These are phyloP conservation scores for Orchestes rusci DNA, from an alignment of 2,888 invertebrate genomes.

Conservation along the genomic window DNA sequence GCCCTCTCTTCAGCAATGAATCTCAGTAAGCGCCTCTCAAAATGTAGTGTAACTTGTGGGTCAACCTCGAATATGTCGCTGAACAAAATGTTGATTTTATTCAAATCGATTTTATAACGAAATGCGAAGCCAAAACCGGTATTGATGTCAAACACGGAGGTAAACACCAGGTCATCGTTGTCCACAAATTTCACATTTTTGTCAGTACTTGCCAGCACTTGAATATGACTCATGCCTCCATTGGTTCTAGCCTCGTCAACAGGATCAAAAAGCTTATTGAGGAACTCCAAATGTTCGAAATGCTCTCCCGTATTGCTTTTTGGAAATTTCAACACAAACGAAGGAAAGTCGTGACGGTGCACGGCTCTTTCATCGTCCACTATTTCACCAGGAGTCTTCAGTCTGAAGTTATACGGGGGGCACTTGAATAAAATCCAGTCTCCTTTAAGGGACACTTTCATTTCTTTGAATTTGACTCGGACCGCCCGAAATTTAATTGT, in stretches of 20 bases:
- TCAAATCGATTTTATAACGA: conserved; percentile 43
- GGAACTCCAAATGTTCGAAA: conserved; percentile 75
- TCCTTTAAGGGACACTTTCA: conserved; percentile 44
- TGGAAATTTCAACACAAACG: conserved; percentile 62
- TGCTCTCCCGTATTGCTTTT: conserved; percentile 65
- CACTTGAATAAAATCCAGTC: conserved; percentile 72
- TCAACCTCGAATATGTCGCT: conserved; percentile 67
- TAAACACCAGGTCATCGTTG: neutral
- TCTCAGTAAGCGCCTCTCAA: conserved; percentile 52
- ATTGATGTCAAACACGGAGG: neutral
- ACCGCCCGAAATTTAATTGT: neutral
- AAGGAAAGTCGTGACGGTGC: conserved; percentile 64
- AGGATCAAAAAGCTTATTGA: conserved; percentile 49
- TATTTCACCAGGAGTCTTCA: conserved; percentile 65
- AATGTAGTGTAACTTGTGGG: conserved; percentile 54
- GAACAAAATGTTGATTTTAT: conserved; percentile 52
- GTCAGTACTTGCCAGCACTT: too few species aligned
- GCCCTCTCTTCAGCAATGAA: conserved; percentile 54
- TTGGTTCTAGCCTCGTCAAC: conserved; percentile 33
- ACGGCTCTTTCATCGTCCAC: conserved; percentile 62
- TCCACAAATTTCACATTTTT: too few species aligned
- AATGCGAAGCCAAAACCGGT: conserved; percentile 39
- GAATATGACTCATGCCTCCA: too few species aligned
- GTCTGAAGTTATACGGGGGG: conserved; percentile 72
- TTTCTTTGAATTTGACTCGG: neutral